phyloP scores from a whole-genome alignment of 2,888 invertebrate species.

The Barypeithes pellucidus region DNA sequence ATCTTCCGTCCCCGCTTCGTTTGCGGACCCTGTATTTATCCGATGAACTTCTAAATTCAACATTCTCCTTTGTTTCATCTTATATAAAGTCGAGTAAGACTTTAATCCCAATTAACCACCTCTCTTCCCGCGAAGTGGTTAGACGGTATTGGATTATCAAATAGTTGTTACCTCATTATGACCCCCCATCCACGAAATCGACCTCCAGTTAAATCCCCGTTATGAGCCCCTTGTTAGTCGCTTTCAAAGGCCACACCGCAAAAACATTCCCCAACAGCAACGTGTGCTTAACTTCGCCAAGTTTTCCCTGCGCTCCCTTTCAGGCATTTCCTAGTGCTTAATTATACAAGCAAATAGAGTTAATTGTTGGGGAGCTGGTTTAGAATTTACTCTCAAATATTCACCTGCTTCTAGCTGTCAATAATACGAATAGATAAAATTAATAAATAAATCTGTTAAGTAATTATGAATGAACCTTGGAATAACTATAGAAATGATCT shows the following conservation, averaged over 20 bases:
- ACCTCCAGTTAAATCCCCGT: slow-evolving; percentile 29
- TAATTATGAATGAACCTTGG: too few relatives aligned
- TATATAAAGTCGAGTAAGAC: not conserved
- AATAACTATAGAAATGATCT: too few relatives aligned
- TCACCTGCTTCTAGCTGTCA: too few relatives aligned
- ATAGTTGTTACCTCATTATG: slow-evolving; percentile 17
- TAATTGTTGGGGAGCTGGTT: slow-evolving; percentile 13
- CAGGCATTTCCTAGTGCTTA: slow-evolving; percentile 19
- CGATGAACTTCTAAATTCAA: too few relatives aligned
- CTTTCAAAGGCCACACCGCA: slow-evolving; percentile 27
- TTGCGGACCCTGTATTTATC: too few relatives aligned
- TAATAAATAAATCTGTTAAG: too few relatives aligned
- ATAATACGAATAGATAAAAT: too few relatives aligned
- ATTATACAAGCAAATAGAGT: slow-evolving; percentile 33
- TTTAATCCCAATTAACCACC: not conserved
- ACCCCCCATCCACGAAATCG: slow-evolving; percentile 16
- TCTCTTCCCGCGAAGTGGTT: not conserved
- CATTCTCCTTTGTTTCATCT: too few relatives aligned
- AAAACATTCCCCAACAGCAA: slow-evolving; percentile 32
- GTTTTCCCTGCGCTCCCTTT: slow-evolving; percentile 12
- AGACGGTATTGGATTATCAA: slow-evolving; percentile 1
- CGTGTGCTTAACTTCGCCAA: slow-evolving; percentile 19
- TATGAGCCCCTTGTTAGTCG: slow-evolving; percentile 8
- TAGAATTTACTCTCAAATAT: slow-evolving; percentile 13
- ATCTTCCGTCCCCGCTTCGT: too few relatives aligned